phyloP scores from a whole-genome alignment of 2,888 invertebrate species.

The Beris chalybata region DNA sequence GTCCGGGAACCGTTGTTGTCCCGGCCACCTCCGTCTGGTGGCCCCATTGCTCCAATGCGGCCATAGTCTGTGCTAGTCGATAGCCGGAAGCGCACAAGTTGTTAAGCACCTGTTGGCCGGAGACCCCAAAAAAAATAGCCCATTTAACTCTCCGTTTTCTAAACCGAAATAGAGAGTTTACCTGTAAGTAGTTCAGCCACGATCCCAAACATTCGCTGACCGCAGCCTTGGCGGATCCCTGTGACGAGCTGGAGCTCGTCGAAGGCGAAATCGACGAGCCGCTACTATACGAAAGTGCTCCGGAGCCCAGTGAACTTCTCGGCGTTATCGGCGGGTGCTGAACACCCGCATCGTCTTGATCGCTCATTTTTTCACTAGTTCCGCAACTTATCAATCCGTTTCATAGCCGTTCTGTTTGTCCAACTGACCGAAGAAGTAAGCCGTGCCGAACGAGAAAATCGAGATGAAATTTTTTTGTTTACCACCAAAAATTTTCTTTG shows the following conservation, averaged over 20 bases:
- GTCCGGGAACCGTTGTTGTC: background rate
- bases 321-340: constrained; percentile 43
- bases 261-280: constrained; percentile 45
- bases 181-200: constrained; percentile 49
- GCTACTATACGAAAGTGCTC: constrained; percentile 43
- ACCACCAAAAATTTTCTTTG: too few species aligned
- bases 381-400: too few species aligned
- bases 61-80: constrained; percentile 63
- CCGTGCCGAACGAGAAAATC: too few species aligned
- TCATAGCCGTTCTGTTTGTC: too few species aligned
- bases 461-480: too few species aligned
- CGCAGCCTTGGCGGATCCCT: constrained; percentile 47
- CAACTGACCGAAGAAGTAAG: too few species aligned
- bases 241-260: constrained; percentile 46
- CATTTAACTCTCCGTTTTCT: too few species aligned
- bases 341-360: constrained; percentile 42
- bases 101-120: constrained; percentile 60
- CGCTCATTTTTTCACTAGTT: constrained; percentile 40
- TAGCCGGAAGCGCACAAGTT: constrained; percentile 66
- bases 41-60: constrained; percentile 59
- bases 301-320: constrained; percentile 42
- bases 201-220: constrained; percentile 48
- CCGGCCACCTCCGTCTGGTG: constrained; percentile 35
- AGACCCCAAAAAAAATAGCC: background rate
- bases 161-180: constrained; percentile 6